Conservation (phyloP, 1,140 invertebrate genomes). For the Cataglyphis hispanica region DNA sequence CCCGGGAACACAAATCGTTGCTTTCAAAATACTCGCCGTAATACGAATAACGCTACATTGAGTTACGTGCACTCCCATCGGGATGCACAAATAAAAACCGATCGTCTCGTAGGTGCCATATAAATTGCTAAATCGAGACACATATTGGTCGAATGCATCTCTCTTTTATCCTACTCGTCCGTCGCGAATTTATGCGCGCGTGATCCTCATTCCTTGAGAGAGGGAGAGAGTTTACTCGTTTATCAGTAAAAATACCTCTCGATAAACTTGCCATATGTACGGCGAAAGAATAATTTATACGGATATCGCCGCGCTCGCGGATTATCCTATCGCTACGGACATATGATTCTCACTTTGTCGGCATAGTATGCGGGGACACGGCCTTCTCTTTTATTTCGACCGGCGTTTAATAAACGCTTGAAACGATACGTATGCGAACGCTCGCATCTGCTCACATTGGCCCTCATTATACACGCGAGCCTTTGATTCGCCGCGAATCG, state of each 20-base stretch:
- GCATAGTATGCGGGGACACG: not conserved
- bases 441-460: not conserved
- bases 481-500: conserved; percentile 15
- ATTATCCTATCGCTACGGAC: conserved; percentile 37
- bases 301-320: not conserved
- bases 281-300: conserved; percentile 39
- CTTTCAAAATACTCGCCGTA: not conserved
- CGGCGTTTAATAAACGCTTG: conserved; percentile 28
- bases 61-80: not conserved
- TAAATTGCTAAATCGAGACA: conserved; percentile 16
- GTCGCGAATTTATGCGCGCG: not conserved
- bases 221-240: not conserved
- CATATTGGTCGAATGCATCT: not conserved
- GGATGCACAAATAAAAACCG: not conserved
- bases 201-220: not conserved
- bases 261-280: not conserved
- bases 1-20: not conserved
- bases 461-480: conserved; percentile 31
- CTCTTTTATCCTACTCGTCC: conserved; percentile 18
- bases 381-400: conserved; percentile 33
- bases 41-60: not conserved
- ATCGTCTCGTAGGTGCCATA: not conserved
- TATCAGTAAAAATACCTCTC: conserved; percentile 1
- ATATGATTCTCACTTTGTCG: conserved; percentile 20
- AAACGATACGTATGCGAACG: not conserved